These are phyloP conservation scores for Eupithecia subumbrata DNA, from an alignment of 2,888 invertebrate species.

Conservation along the genomic window DNA sequence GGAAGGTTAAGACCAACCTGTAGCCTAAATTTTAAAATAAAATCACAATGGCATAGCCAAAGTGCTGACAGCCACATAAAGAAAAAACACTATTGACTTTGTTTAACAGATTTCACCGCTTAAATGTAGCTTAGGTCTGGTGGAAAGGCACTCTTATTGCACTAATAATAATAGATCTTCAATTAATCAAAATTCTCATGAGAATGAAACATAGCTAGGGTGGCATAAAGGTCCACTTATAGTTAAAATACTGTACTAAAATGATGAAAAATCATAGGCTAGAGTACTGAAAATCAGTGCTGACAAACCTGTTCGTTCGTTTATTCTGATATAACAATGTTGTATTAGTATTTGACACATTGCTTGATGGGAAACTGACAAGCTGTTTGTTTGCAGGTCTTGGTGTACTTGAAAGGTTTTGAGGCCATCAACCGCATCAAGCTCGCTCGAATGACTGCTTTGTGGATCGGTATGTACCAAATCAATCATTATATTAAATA, in stretches of 20 bases:
- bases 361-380: constrained; percentile 8
- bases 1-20: background rate
- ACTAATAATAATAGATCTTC: background rate
- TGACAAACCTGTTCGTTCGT: constrained; percentile 68
- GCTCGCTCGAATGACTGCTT: constrained; percentile 96
- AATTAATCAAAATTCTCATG: too few relatives aligned
- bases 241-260: too few relatives aligned
- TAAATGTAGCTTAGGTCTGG: background rate
- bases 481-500: background rate
- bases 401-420: constrained; percentile 98
- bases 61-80: background rate
- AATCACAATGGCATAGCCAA: background rate
- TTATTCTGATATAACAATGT: constrained; percentile 51
- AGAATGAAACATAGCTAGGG: too few relatives aligned
- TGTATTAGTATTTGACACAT: background rate
- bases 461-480: constrained; percentile 90
- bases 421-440: constrained; percentile 92
- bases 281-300: constrained; percentile 70
- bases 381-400: constrained; percentile 84
- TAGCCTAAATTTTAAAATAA: background rate
- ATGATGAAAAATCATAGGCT: constrained; percentile 75
- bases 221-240: too few relatives aligned
- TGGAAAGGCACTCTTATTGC: background rate
- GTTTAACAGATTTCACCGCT: background rate
- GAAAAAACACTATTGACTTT: background rate